phyloP scores from a whole-genome alignment of 2,113 vertebrate species.

The Eurystomus gularis region DNA sequence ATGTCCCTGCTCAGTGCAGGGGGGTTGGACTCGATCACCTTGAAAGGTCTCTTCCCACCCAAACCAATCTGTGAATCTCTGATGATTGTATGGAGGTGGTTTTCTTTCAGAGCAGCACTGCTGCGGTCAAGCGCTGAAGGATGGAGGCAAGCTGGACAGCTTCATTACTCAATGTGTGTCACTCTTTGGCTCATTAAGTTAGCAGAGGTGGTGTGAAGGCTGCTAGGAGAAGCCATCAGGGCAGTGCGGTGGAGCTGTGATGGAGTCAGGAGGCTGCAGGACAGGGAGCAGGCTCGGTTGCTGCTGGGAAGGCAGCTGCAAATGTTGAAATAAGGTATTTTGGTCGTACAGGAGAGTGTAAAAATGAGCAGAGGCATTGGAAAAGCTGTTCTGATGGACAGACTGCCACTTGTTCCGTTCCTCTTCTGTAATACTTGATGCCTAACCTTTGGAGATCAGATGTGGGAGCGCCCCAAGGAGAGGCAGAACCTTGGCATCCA shows the following conservation, averaged over 20 bases:
- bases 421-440: background rate
- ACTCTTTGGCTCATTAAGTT: background rate
- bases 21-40: too few species aligned
- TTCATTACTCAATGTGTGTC: rapidly evolving
- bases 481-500: background rate
- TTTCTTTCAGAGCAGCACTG: background rate
- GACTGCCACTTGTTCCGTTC: background rate
- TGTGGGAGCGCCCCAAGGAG: background rate
- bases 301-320: background rate
- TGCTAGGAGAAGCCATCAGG: background rate
- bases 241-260: background rate
- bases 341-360: background rate
- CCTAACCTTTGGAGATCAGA: background rate
- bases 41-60: too few species aligned
- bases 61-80: too few species aligned
- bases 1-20: too few species aligned
- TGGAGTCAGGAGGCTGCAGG: background rate
- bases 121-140: rapidly evolving
- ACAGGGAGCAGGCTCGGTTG: background rate
- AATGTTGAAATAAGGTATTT: background rate
- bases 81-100: background rate
- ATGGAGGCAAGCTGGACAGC: background rate
- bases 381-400: rapidly evolving
- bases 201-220: background rate
- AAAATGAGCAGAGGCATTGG: background rate